Evolutionary conservation across 2,113 vertebrate species (phyloP), one percentile per base, ranked within the genome.

Genomic region (Sylvietta virens): DNA sequence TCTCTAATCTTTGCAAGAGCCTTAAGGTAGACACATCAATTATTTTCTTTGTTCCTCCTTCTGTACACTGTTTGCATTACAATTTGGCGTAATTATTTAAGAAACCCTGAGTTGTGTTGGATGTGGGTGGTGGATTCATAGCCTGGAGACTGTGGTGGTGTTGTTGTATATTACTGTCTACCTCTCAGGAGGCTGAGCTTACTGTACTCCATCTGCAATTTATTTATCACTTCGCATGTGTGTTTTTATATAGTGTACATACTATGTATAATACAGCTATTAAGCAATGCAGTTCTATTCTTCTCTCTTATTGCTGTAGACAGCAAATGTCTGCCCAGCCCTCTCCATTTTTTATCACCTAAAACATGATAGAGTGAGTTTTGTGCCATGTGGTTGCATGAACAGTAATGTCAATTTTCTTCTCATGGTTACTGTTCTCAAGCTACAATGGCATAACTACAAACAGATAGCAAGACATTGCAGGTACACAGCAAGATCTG

Each of bases 1-100:
- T 90, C 91, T 96, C 82, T 92, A 96, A 95, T 97, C 87, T 96
- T 92, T 91, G 48, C 61, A 80, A 85, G 10, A 57, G 57, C 94
- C 90, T 83, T 88, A 60, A 90, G 93, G 62, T 60, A 94, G 71
- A 58, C 58, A 85, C 0, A 1, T 76, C 80, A 91, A 81, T 93
- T 95, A 93, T 97, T 94, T 97, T 73, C 90, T 97, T 96, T 96
- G 90, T 96, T 98, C 56, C 40, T 74, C 67, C 33, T 92, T 81
- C 15, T 31, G 79, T 85, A 85, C 69, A 92, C 88, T 91, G 93
- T 85, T 88, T 86, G 56, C 78, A 81, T 94, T 97, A 92, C 56
- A 58, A 74, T 96, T 86, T 84, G 70, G 80, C 79, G 88, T 72
- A 94, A 96, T 91, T 87, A 90, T 94, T 95, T 91, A 91, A 95